Evolutionary conservation across 2,113 vertebrate species (phyloP).

Genomic region (Piprites chloris): DNA sequence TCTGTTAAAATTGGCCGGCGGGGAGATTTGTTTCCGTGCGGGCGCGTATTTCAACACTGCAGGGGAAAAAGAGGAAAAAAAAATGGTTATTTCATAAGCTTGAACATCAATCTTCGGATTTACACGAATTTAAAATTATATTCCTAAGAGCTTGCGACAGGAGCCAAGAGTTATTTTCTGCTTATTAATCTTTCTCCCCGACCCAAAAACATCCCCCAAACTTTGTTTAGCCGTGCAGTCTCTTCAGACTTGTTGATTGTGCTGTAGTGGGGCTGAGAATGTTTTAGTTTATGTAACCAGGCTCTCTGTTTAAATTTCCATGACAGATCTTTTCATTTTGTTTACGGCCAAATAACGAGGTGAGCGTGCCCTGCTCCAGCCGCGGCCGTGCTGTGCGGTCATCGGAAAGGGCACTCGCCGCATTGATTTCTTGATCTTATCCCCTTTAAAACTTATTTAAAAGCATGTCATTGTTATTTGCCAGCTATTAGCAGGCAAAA

Average conservation of each 20-base stretch:
- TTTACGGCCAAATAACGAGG: conserved; percentile 71
- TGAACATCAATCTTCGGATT: conserved; percentile 45
- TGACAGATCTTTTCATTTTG: conserved; percentile 74
- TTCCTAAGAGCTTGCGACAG: conserved; percentile 44
- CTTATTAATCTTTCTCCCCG: conserved; percentile 66
- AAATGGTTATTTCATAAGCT: conserved; percentile 47
- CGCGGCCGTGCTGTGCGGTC: conserved; percentile 40
- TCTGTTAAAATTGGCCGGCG: background rate
- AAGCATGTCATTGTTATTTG: conserved; percentile 54
- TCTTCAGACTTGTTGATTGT: conserved; percentile 61
- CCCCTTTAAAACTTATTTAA: conserved; percentile 64
- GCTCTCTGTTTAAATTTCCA: conserved; percentile 67
- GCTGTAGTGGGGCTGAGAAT: conserved; percentile 48
- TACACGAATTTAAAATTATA: conserved; percentile 54
- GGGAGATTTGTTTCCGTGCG: conserved; percentile 32
- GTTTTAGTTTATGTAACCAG: conserved; percentile 67
- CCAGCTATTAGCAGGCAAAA: conserved; percentile 41
- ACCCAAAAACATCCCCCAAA: conserved; percentile 57
- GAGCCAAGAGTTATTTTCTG: conserved; percentile 68
- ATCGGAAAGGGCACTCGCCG: background rate
- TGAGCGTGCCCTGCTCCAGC: conserved; percentile 45
- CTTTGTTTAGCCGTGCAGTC: conserved; percentile 55
- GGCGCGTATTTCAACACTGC: conserved; percentile 16
- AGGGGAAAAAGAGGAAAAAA: background rate
- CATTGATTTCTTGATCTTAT: conserved; percentile 31